Evolutionary conservation across 2,888 invertebrate species (phyloP).

Genomic region (Apodemia duryi): DNA sequence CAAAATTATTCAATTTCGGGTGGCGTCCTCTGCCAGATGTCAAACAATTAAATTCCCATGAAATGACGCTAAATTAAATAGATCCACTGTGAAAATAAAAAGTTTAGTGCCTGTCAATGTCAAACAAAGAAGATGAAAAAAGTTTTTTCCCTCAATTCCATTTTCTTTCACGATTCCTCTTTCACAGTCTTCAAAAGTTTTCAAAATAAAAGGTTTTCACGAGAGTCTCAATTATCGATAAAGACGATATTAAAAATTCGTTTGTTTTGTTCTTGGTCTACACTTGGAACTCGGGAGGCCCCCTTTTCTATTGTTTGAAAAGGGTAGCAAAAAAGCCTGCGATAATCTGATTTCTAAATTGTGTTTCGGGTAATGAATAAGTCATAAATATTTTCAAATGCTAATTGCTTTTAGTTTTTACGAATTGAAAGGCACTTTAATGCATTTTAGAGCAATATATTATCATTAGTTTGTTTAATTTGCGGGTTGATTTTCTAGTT

Average conservation of each 20-base stretch:
- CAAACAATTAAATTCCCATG: slow-evolving; percentile 58
- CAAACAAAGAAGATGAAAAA: slow-evolving; percentile 80
- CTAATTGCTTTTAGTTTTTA: not conserved
- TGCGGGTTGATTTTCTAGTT: too few relatives aligned
- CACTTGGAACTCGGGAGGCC: slow-evolving; percentile 66
- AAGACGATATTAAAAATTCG: slow-evolving; percentile 79
- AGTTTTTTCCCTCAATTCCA: slow-evolving; percentile 74
- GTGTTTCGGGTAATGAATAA: slow-evolving; percentile 12
- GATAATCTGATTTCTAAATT: slow-evolving; percentile 77
- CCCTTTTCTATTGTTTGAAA: slow-evolving; percentile 75
- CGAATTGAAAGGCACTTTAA: not conserved
- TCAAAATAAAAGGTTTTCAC: slow-evolving; percentile 77
- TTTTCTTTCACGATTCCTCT: slow-evolving; percentile 75
- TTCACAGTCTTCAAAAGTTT: slow-evolving; percentile 74
- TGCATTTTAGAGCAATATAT: not conserved
- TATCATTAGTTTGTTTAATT: too few relatives aligned
- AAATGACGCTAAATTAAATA: slow-evolving; percentile 75
- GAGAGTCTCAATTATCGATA: slow-evolving; percentile 79
- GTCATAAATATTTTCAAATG: slow-evolving; percentile 8
- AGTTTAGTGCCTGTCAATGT: slow-evolving; percentile 76
- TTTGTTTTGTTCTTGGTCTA: slow-evolving; percentile 76
- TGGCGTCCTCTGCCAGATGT: slow-evolving; percentile 59
- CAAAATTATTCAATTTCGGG: slow-evolving; percentile 53
- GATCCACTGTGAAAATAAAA: slow-evolving; percentile 72
- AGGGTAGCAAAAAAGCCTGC: slow-evolving; percentile 64